Evolutionary conservation across 2,888 invertebrate genomes (phyloP).

Genomic region (Drosophila mimica): DNA sequence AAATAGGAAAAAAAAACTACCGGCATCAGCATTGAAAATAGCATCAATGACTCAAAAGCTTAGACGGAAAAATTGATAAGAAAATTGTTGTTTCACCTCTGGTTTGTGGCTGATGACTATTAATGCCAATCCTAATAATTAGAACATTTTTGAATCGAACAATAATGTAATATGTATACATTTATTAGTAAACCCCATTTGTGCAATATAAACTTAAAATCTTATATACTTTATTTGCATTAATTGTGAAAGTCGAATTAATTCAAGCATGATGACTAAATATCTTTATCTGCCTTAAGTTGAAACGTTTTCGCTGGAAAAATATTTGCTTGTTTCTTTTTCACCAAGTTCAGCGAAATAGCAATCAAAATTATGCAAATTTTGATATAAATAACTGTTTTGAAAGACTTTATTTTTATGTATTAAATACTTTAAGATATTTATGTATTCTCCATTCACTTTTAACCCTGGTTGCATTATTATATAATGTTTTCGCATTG

Average conservation of each 20-base stretch:
- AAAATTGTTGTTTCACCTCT: slow-evolving; percentile 1
- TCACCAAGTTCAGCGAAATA: not conserved
- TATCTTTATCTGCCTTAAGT: not conserved
- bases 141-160: not conserved
- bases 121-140: not conserved
- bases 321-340: not conserved
- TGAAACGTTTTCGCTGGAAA: slow-evolving; percentile 2
- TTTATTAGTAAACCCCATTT: not conserved
- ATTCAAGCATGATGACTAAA: slow-evolving; percentile 13
- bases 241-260: not conserved
- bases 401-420: not conserved
- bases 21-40: slow-evolving; percentile 53
- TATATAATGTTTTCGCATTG: not conserved
- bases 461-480: not conserved
- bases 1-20: not conserved
- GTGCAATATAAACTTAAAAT: not conserved
- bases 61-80: slow-evolving; percentile 33
- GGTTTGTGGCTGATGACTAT: not conserved
- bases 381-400: not conserved
- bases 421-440: not conserved
- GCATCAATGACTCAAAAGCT: slow-evolving; percentile 44
- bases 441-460: not conserved
- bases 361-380: slow-evolving; percentile 1
- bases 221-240: not conserved
- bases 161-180: not conserved